Percentiles rank a stretch among this genome's conserved stretches.
Evolutionary conservation across 2,113 vertebrate genomes (phyloP).

Genomic region (Hyla sarda): DNA sequence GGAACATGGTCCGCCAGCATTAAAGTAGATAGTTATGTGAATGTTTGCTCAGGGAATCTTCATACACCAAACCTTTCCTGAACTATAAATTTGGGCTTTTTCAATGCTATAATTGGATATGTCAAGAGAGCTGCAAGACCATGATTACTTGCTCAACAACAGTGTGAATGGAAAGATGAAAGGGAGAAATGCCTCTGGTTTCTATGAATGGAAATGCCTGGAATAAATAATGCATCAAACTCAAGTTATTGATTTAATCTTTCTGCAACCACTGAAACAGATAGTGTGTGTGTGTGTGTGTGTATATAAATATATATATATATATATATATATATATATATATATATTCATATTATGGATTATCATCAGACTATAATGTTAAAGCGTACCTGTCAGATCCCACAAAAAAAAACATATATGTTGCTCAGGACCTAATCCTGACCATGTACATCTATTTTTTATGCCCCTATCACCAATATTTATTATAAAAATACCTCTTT

Average conservation of each 20-base stretch:
- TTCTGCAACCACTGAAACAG: background rate
- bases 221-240: slow-evolving; percentile 13
- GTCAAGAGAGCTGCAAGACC: slow-evolving; percentile 29
- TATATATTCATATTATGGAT: background rate
- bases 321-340: no score
- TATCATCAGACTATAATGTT: background rate
- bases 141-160: slow-evolving; percentile 39
- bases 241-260: background rate
- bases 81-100: slow-evolving; percentile 33
- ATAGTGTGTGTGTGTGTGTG: no score
- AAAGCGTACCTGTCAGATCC: no score
- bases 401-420: no score
- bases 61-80: background rate
- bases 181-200: slow-evolving; percentile 9
- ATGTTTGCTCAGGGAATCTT: slow-evolving; percentile 4
- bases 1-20: background rate
- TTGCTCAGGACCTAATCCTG: no score
- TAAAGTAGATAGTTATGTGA: background rate
- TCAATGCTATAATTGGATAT: slow-evolving; percentile 25
- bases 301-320: no score
- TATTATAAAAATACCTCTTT: no score
- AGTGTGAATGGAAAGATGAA: background rate
- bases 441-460: no score
- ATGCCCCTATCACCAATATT: no score
- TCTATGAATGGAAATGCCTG: slow-evolving; percentile 27